Percentiles rank a stretch among this genome's conserved stretches.
Evolutionary conservation across 2,888 invertebrate genomes (phyloP).

Genomic region (Rosalia funebris): DNA sequence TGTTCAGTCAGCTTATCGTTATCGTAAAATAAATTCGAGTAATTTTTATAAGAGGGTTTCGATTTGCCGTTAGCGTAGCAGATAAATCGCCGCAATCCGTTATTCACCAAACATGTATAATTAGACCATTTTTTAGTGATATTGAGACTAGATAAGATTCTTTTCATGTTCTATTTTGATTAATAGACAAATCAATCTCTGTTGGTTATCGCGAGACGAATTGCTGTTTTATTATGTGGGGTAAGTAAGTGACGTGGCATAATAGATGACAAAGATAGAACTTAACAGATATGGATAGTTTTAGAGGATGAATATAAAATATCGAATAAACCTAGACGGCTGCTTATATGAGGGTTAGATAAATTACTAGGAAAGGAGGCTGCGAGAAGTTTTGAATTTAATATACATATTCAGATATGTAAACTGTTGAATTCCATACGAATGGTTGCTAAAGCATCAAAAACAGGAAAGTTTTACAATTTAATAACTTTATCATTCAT

Average conservation of each 20-base stretch:
- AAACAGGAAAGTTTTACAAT: no score
- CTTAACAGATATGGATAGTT: constrained; percentile 9
- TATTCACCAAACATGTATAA: constrained; percentile 43
- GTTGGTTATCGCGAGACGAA: constrained; percentile 33
- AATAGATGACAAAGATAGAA: constrained; percentile 11
- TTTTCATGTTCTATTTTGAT: constrained; percentile 44
- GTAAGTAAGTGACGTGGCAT: constrained; percentile 21
- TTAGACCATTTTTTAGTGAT: constrained; percentile 48
- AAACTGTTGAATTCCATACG: no score
- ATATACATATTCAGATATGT: no score
- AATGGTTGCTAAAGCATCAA: no score
- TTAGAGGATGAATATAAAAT: neutral
- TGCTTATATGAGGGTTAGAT: neutral
- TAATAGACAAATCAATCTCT: constrained; percentile 43
- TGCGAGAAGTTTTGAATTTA: neutral
- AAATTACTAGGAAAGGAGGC: neutral
- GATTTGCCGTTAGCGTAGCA: constrained; percentile 46
- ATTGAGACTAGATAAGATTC: constrained; percentile 42
- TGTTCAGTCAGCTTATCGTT: constrained; percentile 34
- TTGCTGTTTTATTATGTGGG: constrained; percentile 38
- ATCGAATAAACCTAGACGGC: neutral
- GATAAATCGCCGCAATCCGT: constrained; percentile 47
- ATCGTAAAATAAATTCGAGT: constrained; percentile 49
- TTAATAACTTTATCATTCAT: no score
- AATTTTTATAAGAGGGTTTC: constrained; percentile 49